Conservation (phyloP, 2,113 vertebrate species). For the Amphiprion percula region DNA sequence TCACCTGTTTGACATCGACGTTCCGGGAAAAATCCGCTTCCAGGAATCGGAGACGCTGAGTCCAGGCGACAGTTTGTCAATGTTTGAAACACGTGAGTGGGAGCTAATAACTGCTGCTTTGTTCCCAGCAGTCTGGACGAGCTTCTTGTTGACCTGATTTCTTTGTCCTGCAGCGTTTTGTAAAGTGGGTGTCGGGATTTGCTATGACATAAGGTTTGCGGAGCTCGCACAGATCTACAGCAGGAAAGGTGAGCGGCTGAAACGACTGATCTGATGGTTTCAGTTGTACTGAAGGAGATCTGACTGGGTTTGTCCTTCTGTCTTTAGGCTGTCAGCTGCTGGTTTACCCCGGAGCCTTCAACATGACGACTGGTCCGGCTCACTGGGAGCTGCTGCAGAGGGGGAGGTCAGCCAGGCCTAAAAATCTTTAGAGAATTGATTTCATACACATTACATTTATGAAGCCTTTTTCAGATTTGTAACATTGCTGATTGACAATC, state of each 20-base stretch:
- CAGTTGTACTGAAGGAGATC: background rate
- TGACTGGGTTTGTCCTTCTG: background rate
- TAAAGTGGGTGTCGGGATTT: constrained; percentile 96
- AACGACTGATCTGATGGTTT: rapidly evolving
- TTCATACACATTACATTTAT: too few species aligned
- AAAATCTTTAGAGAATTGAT: background rate
- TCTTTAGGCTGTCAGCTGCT: constrained; percentile 92
- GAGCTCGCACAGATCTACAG: constrained; percentile 96
- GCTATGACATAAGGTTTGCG: constrained; percentile 96
- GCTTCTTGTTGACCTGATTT: background rate
- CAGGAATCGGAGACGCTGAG: constrained; percentile 95
- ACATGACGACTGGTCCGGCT: constrained; percentile 96
- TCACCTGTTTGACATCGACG: constrained; percentile 96
- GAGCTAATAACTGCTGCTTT: rapidly evolving
- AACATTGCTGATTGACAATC: too few species aligned
- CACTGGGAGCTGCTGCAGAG: constrained; percentile 98
- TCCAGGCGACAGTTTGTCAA: constrained; percentile 89
- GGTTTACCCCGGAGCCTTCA: constrained; percentile 97
- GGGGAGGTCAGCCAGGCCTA: constrained; percentile 85
- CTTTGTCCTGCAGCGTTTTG: constrained; percentile 88
- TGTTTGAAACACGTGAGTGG: constrained; percentile 93
- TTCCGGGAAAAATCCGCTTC: constrained; percentile 96
- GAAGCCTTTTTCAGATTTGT: too few species aligned
- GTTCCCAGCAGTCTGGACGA: background rate
- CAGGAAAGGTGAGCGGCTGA: constrained; percentile 87